Conservation (phyloP, 64 coral and sea anemone species). For the Anthopleura sola region DNA sequence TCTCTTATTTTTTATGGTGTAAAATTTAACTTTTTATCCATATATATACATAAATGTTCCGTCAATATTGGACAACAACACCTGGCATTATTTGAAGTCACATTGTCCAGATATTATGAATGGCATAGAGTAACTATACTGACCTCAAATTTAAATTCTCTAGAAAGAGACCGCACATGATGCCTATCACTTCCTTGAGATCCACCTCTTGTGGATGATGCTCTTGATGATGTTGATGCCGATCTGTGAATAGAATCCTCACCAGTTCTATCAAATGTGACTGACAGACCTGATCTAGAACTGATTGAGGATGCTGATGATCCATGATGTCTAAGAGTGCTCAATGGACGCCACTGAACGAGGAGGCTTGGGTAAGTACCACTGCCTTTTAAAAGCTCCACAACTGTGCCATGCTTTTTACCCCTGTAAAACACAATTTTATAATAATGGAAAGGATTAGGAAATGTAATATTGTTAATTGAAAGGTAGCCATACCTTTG, state of each 20-base stretch:
- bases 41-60: no score
- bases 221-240: constrained; percentile 40
- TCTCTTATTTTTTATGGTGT: no score
- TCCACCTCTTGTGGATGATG: constrained; percentile 55
- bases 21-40: no score
- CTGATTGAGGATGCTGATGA: constrained; percentile 65
- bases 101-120: no score
- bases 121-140: no score
- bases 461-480: no score
- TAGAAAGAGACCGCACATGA: constrained; percentile 41
- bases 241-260: constrained; percentile 52
- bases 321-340: constrained; percentile 42
- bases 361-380: constrained; percentile 71
- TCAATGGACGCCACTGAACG: constrained; percentile 83
- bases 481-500: no score
- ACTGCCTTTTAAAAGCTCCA: constrained; percentile 82
- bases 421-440: constrained; percentile 34
- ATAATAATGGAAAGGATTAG: no score
- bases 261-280: constrained; percentile 71
- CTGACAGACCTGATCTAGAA: constrained; percentile 48
- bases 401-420: constrained; percentile 69
- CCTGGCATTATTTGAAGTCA: no score
- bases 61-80: no score
- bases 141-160: constrained; percentile 72
- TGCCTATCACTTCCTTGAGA: constrained; percentile 23